Evolutionary conservation across 2,797 vertebrate genomes (phyloP), one percentile per base, ranked within the genome.

Genomic region (Clarias platycephalus): DNA sequence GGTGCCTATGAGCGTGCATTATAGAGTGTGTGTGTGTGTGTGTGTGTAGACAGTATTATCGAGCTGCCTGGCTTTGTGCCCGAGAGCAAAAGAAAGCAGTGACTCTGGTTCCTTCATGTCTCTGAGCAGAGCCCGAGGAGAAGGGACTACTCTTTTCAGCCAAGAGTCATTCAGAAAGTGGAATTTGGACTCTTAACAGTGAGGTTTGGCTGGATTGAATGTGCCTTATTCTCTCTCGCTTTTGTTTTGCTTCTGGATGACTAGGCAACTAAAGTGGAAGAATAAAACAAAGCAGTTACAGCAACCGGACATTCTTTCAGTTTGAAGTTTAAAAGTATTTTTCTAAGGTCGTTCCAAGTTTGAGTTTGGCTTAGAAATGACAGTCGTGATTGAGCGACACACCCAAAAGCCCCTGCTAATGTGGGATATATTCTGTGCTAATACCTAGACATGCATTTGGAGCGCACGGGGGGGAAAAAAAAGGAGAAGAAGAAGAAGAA

Each of bases 201-300:
- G 44, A 85, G 77, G 79, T 75, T 60, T 85, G 84, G 82, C 70
- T 60, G 22, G 58, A 26, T 34, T 83, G 63, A 86, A 80, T 87
- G 67, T 28, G 76, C 31, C 78, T 80, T 53, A 84, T 63, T 85
- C 71, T 78, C 71, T 78, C 75, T 28, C 8, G n/a, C 74, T 81
- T 86, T 85, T 88, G 84, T 87, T 83, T 85, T 82, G 58, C 77
- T 83, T 88, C 81, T 71, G 72, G 34, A 86, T 63, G 77, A 66
- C 74, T 78, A 37, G 83, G 80, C 67, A 22, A 49, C 44, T 49
- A 49, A 49, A 85, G 79, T 82, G 34, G 4, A 75, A 82, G 53
- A 87, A 76, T 83, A 85, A 84, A 87, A 63, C 74, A 67, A 86
- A 81, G 80, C 86, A 76, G 68, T 88, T 82, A 89, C 76, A 82